These are phyloP conservation scores for Caracal caracal DNA, from an alignment of 2,113 vertebrate species.

Conservation along the genomic window DNA sequence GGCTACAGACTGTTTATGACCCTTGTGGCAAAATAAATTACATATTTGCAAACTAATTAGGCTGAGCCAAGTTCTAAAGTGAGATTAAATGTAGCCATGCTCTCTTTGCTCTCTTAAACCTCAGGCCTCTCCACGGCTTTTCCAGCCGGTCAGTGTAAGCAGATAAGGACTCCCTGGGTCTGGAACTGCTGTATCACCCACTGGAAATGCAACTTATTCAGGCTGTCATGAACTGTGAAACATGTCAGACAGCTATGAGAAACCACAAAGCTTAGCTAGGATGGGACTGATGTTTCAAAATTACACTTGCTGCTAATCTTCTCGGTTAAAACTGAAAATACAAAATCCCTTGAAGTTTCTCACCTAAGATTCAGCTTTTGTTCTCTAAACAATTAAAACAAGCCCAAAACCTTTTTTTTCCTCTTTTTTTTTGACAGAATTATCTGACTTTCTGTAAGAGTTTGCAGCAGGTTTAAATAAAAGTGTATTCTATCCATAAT, in stretches of 20 bases:
- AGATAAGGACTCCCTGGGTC: neutral
- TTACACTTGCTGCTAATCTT: neutral
- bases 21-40: neutral
- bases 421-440: neutral
- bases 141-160: neutral
- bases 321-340: neutral
- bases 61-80: neutral
- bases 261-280: neutral
- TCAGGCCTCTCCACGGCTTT: neutral
- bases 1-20: neutral
- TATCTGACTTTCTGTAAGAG: neutral
- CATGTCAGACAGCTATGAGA: neutral
- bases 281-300: neutral
- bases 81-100: neutral
- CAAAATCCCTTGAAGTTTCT: neutral
- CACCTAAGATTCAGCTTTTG: neutral
- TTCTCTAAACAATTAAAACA: neutral
- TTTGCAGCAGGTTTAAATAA: neutral
- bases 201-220: neutral
- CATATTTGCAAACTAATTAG: constrained; percentile 1
- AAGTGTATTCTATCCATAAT: neutral
- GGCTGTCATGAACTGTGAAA: neutral
- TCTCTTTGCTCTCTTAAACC: neutral
- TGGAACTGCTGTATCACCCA: neutral
- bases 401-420: neutral